Evolutionary conservation across 2,888 invertebrate species (phyloP), one percentile per base, ranked within the genome.

Genomic region (Cryptocheilus praepositus): DNA sequence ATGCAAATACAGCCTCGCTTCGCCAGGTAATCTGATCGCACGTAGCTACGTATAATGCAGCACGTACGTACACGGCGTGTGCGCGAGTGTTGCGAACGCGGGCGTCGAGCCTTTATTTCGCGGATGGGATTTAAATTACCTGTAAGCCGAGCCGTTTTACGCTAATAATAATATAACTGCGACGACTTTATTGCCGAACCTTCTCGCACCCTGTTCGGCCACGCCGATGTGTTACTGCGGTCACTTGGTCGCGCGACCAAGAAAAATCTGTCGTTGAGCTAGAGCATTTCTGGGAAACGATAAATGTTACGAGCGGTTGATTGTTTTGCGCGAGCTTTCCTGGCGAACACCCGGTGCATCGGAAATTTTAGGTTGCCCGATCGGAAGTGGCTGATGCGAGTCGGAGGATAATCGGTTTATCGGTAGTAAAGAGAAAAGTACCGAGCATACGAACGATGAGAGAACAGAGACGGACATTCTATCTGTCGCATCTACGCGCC

Each of bases 1-100:
- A 88, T 88, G 88, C 88, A 88, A 88, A 88, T 88, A 87, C 80
- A 82, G 61, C 66, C 80, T 78, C 81, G 76, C 76, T 77, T 71
- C 78, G 71, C 58, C 60, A 43, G 64, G 69, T 80, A 83, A 79
- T 79, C 83, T 80, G 83, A 83, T 83, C 80, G 81, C 70, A 74
- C 74, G 71, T 73, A 72, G 62, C 46, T 67, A 74, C 65, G 68
- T 72, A 78, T 25, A 5, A n/a, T 5, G 25, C 25, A 5, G 25
- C 25, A 5, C 51, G 52, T 64, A 70, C 64, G 28, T 67, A 64
- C 49, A 75, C 58, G 65, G 64, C 43, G 71, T 64, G 66, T 55
- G 54, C 58, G 44, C 46, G 55, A n/a, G 15, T 18, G 51, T 60
- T 64, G 57, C 28, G 67, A n/a, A 74, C 66, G 70, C 73, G 76